Evolutionary conservation across 2,888 invertebrate genomes (phyloP).

Genomic region (Zhuqinia jingwanae): DNA sequence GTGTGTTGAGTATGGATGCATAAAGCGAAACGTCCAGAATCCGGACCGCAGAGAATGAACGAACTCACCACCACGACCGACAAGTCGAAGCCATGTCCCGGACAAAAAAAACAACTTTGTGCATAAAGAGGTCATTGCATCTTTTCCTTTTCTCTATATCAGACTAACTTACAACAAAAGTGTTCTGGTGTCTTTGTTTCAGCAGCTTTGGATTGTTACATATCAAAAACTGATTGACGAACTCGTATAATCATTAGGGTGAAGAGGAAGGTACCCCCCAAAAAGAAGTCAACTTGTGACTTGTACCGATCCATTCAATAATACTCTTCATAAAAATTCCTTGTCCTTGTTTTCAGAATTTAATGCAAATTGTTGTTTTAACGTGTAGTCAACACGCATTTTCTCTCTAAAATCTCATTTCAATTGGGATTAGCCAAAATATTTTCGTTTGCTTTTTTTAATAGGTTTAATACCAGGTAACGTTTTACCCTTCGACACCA

Average conservation of each 20-base stretch:
- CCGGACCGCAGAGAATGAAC: not conserved
- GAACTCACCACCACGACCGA: too few species aligned
- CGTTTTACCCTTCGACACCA: not conserved
- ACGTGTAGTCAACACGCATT: too few species aligned
- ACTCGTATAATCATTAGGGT: not conserved
- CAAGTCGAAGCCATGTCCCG: not conserved
- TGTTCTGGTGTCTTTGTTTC: too few species aligned
- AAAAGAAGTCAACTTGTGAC: too few species aligned
- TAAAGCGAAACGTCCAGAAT: constrained; percentile 27
- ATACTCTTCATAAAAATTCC: too few species aligned
- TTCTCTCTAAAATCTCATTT: constrained; percentile 35
- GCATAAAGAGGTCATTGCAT: constrained; percentile 58
- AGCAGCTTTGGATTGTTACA: too few species aligned
- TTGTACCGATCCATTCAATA: too few species aligned
- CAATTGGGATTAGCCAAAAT: too few species aligned
- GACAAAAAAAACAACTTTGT: constrained; percentile 53
- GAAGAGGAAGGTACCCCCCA: not conserved
- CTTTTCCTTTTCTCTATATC: constrained; percentile 8
- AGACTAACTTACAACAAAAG: not conserved
- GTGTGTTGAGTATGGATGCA: not conserved
- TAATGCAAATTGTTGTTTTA: too few species aligned
- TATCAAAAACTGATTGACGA: not conserved
- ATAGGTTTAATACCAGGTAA: too few species aligned
- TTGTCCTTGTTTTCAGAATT: too few species aligned
- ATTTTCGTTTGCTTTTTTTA: too few species aligned